Conservation (phyloP, 2,888 invertebrate genomes). For the Epirrita christyi region DNA sequence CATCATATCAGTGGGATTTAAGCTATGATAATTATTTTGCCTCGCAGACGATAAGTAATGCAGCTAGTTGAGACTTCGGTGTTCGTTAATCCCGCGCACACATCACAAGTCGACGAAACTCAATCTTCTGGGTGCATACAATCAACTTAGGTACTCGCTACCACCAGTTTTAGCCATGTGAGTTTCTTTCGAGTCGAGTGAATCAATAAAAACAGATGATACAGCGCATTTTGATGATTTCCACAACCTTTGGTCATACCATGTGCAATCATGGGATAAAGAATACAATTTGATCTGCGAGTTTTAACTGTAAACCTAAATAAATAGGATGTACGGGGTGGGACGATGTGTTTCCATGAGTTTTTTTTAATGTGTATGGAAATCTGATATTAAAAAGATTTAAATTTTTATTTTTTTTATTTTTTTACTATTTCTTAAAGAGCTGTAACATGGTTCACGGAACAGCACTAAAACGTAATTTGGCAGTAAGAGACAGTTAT, state of each 20-base stretch:
- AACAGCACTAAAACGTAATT: too few relatives aligned
- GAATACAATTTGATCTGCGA: too few relatives aligned
- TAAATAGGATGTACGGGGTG: too few relatives aligned
- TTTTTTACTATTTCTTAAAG: too few relatives aligned
- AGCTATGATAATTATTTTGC: neutral
- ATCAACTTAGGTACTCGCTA: slow-evolving; percentile 14
- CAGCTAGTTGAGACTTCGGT: neutral
- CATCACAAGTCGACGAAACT: slow-evolving; percentile 16
- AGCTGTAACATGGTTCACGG: too few relatives aligned
- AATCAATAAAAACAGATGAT: neutral
- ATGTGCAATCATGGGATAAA: neutral
- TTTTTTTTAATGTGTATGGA: too few relatives aligned
- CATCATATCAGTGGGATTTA: too few relatives aligned
- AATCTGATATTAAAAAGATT: too few relatives aligned
- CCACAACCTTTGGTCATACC: neutral
- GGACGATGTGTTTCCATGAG: too few relatives aligned
- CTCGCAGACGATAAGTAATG: neutral
- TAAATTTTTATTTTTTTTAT: too few relatives aligned
- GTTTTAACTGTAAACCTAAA: too few relatives aligned
- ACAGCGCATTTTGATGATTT: neutral
- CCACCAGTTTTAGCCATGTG: neutral
- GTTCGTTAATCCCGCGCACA: slow-evolving; percentile 12
- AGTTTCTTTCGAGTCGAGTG: slow-evolving; percentile 2
- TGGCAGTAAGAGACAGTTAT: too few relatives aligned
- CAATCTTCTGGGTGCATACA: slow-evolving; percentile 20